Percentiles rank a stretch among this genome's conserved stretches.
Conservation (phyloP, 2,797 vertebrate genomes). For the Myiothlypis chrysogaster region DNA sequence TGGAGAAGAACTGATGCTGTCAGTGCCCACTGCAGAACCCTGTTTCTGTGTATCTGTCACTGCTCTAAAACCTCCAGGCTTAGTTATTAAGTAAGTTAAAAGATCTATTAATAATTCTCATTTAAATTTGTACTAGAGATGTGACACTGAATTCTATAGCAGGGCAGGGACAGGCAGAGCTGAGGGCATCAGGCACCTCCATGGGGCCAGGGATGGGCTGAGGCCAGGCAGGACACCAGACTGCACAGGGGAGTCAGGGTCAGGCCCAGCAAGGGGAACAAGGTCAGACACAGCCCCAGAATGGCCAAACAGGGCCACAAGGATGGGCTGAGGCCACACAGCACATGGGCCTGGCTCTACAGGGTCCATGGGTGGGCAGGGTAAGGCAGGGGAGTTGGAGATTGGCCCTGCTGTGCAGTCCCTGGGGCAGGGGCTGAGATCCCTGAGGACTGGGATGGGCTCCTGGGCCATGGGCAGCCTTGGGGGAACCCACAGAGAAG, state of each 20-base stretch:
- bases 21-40: not conserved
- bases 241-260: rapidly evolving
- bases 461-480: not conserved
- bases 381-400: not conserved
- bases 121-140: not conserved
- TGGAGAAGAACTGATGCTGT: not conserved
- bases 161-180: not conserved
- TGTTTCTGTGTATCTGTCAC: not conserved
- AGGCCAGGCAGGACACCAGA: not conserved
- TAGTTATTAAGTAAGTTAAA: not conserved
- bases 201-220: not conserved
- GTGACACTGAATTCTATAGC: not conserved
- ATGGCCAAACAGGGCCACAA: not conserved
- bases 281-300: not conserved
- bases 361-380: not conserved
- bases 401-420: rapidly evolving
- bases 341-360: not conserved
- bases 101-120: not conserved
- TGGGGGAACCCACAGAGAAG: not conserved
- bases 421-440: not conserved
- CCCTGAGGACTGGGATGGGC: not conserved
- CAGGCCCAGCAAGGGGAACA: not conserved
- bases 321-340: not conserved
- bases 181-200: rapidly evolving
- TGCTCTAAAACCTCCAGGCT: not conserved